phyloP scores from a whole-genome alignment of 2,113 vertebrate species.

The Fregetta grallaria region DNA sequence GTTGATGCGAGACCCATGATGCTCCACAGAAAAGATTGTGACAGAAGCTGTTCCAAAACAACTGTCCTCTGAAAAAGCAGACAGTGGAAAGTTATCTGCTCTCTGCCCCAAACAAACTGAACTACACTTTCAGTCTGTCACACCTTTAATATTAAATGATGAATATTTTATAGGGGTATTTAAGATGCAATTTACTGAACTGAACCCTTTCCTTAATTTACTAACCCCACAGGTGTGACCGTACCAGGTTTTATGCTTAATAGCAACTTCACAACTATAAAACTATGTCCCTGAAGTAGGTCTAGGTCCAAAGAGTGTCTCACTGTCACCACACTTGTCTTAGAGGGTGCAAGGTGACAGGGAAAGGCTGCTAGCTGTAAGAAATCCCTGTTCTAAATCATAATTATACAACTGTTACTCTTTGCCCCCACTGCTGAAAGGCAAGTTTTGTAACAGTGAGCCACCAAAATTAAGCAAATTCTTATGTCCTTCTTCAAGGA shows the following conservation, averaged over 20 bases:
- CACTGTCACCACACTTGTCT: background rate
- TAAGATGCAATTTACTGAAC: background rate
- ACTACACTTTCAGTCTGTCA: background rate
- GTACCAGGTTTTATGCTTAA: background rate
- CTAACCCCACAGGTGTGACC: background rate
- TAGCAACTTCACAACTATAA: background rate
- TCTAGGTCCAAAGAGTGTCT: background rate
- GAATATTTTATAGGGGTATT: background rate
- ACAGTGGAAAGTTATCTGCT: background rate
- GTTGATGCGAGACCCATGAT: background rate
- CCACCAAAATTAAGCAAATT: background rate
- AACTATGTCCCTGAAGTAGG: no score
- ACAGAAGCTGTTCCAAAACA: background rate
- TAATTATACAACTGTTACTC: background rate
- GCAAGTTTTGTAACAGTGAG: background rate
- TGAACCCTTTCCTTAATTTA: background rate
- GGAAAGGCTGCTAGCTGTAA: background rate
- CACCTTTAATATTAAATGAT: background rate
- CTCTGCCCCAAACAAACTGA: background rate
- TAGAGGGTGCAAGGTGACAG: background rate
- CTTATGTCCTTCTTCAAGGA: background rate
- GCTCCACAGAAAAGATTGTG: background rate
- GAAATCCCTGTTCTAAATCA: background rate
- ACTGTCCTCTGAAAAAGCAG: background rate
- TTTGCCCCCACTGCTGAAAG: background rate